phyloP scores from a whole-genome alignment of 2,888 invertebrate species.

The Lamellibrachia satsuma region DNA sequence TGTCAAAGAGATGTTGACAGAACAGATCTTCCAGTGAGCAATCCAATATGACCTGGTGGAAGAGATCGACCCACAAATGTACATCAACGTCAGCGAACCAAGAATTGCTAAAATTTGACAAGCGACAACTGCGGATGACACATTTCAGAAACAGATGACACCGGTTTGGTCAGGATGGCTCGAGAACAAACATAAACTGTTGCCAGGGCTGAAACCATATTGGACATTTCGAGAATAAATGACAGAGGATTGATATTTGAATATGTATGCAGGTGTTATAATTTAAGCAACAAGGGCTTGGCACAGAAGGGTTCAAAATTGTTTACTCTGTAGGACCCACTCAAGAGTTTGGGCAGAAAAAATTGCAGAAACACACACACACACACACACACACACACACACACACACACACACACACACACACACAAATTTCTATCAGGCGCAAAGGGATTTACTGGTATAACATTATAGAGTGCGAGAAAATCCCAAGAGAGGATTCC shows the following conservation, averaged over 20 bases:
- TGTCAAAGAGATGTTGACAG: neutral
- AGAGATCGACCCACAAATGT: neutral
- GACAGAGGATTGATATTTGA: no score
- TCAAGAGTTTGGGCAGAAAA: no score
- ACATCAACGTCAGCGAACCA: neutral
- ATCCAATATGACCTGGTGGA: neutral
- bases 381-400: constrained; percentile 38
- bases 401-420: constrained; percentile 39
- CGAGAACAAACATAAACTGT: neutral
- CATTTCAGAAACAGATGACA: neutral
- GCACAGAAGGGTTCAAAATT: no score
- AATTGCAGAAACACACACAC: constrained; percentile 29
- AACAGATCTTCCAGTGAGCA: neutral
- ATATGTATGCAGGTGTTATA: no score
- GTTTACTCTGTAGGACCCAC: no score
- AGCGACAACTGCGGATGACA: neutral
- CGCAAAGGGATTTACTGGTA: no score
- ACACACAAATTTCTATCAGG: no score
- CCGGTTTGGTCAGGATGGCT: neutral
- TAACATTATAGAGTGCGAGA: no score
- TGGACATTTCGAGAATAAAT: neutral
- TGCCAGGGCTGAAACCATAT: neutral
- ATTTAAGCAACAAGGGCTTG: no score
- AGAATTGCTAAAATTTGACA: neutral
- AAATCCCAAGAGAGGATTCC: no score